Conservation (phyloP, 1,140 invertebrate species). For the Pteromalus puparum region DNA sequence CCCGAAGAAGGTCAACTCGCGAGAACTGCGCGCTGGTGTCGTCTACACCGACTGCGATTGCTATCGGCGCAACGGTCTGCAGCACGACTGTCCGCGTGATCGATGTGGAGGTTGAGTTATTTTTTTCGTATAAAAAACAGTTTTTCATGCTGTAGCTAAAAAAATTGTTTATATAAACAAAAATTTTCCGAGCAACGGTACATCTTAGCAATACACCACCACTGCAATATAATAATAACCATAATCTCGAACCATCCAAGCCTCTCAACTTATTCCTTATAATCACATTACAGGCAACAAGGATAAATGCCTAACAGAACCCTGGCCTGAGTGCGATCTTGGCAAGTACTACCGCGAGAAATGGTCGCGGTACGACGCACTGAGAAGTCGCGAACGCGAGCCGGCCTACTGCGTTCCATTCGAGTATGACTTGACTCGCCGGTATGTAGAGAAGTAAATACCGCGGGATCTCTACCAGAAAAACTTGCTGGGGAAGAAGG, state of each 20-base stretch:
- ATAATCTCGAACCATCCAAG: too few species aligned
- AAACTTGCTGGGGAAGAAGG: neutral
- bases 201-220: too few species aligned
- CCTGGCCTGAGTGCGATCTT: slow-evolving; percentile 79
- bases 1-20: slow-evolving; percentile 74
- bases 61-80: slow-evolving; percentile 81
- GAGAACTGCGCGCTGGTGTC: slow-evolving; percentile 79
- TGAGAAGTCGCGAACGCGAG: neutral
- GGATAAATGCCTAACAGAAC: slow-evolving; percentile 75
- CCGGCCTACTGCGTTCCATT: slow-evolving; percentile 44
- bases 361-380: slow-evolving; percentile 33
- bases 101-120: slow-evolving; percentile 71
- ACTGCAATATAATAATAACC: too few species aligned
- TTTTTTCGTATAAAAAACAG: neutral
- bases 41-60: slow-evolving; percentile 82
- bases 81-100: slow-evolving; percentile 81
- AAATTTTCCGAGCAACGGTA: too few species aligned
- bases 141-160: too few species aligned
- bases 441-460: slow-evolving; percentile 26
- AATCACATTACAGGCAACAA: slow-evolving; percentile 52
- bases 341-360: slow-evolving; percentile 60
- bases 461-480: neutral
- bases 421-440: slow-evolving; percentile 36
- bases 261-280: too few species aligned
- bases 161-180: too few species aligned